phyloP scores from a whole-genome alignment of 1,140 invertebrate species.

The Drosophila parvula region DNA sequence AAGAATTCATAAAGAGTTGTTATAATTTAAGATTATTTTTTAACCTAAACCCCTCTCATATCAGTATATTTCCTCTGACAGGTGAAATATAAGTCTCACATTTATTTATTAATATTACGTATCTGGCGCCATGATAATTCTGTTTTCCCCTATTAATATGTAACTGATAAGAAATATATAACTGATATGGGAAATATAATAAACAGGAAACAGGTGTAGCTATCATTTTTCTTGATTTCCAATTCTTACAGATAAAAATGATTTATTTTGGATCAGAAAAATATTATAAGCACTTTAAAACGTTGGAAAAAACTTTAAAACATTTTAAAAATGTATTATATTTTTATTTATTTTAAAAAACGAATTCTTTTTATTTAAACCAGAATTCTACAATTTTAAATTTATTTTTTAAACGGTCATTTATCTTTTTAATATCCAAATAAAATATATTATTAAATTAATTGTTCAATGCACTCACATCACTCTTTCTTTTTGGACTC shows the following conservation, averaged over 20 bases:
- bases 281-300: neutral
- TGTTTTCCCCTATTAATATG: neutral
- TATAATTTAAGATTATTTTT: neutral
- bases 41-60: neutral
- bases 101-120: neutral
- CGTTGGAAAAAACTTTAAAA: neutral
- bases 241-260: neutral
- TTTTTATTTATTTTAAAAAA: neutral
- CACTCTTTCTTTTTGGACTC: slow-evolving; percentile 63
- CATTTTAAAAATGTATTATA: neutral
- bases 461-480: slow-evolving; percentile 60
- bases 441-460: neutral
- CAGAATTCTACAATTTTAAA: too few relatives aligned
- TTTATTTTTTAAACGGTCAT: neutral
- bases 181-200: neutral
- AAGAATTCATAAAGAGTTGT: neutral
- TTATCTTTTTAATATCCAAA: neutral
- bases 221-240: neutral
- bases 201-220: neutral
- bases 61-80: slow-evolving; percentile 5
- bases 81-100: slow-evolving; percentile 1
- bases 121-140: neutral
- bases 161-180: slow-evolving; percentile 24
- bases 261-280: neutral
- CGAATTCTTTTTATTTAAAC: neutral